phyloP scores from a whole-genome alignment of 2,797 vertebrate genomes.

The Petrocephalus schoutedeni region DNA sequence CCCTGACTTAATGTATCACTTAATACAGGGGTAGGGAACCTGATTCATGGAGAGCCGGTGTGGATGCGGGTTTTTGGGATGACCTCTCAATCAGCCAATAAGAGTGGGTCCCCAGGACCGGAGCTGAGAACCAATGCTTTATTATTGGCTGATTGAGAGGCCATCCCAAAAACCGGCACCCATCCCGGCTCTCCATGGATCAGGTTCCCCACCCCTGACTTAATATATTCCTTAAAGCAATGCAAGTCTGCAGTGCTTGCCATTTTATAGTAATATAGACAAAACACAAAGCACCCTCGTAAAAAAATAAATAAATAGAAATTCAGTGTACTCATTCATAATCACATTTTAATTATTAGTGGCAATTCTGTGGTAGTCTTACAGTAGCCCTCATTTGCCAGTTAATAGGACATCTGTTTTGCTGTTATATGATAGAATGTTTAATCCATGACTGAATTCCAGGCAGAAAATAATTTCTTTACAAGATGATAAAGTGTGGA shows the following conservation, averaged over 20 bases:
- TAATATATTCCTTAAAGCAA: not conserved
- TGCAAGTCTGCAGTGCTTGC: not conserved
- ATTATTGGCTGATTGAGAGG: too few species aligned
- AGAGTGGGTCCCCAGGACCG: too few species aligned
- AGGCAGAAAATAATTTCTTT: not conserved
- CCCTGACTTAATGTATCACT: too few species aligned
- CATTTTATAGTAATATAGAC: not conserved
- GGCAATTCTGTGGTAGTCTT: not conserved
- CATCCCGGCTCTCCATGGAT: too few species aligned
- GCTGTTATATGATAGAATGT: not conserved
- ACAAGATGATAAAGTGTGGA: not conserved
- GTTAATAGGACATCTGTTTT: not conserved
- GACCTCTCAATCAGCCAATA: too few species aligned
- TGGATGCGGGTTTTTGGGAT: too few species aligned
- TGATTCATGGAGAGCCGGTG: too few species aligned
- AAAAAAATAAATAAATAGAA: not conserved
- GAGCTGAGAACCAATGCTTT: too few species aligned
- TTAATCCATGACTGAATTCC: not conserved
- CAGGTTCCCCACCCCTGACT: too few species aligned
- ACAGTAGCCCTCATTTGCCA: not conserved
- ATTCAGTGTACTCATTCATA: not conserved
- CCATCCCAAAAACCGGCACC: too few species aligned
- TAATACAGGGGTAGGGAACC: too few species aligned
- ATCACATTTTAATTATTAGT: not conserved
- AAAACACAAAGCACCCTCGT: not conserved